These are phyloP conservation scores for Melanotaenia maccullochi DNA, from an alignment of 2,797 vertebrate genomes.

Conservation along the genomic window DNA sequence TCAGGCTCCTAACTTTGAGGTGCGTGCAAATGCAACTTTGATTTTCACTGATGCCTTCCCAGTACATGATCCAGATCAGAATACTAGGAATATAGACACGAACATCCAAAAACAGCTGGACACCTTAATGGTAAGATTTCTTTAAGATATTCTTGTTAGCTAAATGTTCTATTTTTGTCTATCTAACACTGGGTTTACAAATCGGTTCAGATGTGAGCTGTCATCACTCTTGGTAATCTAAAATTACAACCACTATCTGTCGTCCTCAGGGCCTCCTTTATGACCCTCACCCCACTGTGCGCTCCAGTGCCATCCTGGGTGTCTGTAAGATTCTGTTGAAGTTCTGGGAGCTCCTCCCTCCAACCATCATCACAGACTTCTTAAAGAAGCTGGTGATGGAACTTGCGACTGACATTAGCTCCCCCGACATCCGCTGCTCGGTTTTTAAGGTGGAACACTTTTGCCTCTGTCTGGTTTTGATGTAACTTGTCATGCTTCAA, in stretches of 20 bases:
- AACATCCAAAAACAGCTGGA: constrained; percentile 94
- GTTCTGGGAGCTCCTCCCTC: constrained; percentile 95
- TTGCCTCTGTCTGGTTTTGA: not conserved
- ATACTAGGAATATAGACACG: constrained; percentile 80
- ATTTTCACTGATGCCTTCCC: constrained; percentile 95
- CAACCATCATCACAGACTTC: constrained; percentile 88
- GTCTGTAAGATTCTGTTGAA: constrained; percentile 90
- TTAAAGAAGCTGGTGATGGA: constrained; percentile 89
- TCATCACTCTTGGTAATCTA: not conserved
- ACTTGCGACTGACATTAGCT: constrained; percentile 86
- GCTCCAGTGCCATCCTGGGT: constrained; percentile 89
- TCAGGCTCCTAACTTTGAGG: constrained; percentile 91
- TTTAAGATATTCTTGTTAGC: not conserved
- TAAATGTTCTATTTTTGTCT: not conserved
- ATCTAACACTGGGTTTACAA: not conserved
- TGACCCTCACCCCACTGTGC: constrained; percentile 90
- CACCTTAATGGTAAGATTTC: constrained; percentile 86
- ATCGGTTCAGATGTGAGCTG: not conserved
- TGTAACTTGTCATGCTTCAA: not conserved
- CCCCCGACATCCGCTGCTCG: constrained; percentile 92
- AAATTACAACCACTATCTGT: not conserved
- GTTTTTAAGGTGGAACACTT: constrained; percentile 89
- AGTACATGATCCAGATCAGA: constrained; percentile 86
- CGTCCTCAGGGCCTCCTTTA: constrained; percentile 86
- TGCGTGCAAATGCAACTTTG: constrained; percentile 92